These are phyloP conservation scores for Tigriopus californicus DNA, from an alignment of 2,888 invertebrate species.

Conservation along the genomic window DNA sequence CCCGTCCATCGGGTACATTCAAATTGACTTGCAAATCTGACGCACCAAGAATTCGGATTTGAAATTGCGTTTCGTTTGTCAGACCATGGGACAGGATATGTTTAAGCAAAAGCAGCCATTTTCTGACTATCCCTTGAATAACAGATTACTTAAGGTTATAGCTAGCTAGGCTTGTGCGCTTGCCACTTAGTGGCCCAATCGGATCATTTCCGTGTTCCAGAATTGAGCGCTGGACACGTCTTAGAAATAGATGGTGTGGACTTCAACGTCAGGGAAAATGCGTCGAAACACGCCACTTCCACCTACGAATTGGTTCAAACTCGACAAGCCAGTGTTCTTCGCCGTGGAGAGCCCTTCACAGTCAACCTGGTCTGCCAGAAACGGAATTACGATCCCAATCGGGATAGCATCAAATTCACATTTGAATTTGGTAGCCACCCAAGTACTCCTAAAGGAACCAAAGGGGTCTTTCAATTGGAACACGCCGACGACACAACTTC, in stretches of 20 bases:
- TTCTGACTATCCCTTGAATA: no score
- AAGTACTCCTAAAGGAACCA: constrained; percentile 22
- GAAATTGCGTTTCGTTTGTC: no score
- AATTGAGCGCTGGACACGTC: constrained; percentile 27
- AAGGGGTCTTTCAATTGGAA: constrained; percentile 20
- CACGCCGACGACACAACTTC: constrained; percentile 5
- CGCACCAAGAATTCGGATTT: no score
- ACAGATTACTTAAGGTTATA: no score
- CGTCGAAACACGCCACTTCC: constrained; percentile 52
- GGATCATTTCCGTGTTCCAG: no score
- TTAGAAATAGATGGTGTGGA: constrained; percentile 52
- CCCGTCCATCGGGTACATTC: no score
- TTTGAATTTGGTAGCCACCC: constrained; percentile 46
- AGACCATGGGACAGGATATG: no score
- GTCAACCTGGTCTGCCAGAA: constrained; percentile 47
- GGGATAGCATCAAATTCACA: constrained; percentile 62
- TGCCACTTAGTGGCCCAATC: no score
- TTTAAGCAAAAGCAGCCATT: no score
- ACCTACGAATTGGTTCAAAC: constrained; percentile 55
- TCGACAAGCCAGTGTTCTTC: constrained; percentile 47
- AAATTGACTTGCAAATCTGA: no score
- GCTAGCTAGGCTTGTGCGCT: no score
- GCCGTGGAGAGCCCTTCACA: constrained; percentile 62
- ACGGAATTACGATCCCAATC: constrained; percentile 49
- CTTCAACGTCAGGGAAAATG: constrained; percentile 51